phyloP scores from a whole-genome alignment of 2,113 vertebrate species.

The Gymnorhina tibicen region DNA sequence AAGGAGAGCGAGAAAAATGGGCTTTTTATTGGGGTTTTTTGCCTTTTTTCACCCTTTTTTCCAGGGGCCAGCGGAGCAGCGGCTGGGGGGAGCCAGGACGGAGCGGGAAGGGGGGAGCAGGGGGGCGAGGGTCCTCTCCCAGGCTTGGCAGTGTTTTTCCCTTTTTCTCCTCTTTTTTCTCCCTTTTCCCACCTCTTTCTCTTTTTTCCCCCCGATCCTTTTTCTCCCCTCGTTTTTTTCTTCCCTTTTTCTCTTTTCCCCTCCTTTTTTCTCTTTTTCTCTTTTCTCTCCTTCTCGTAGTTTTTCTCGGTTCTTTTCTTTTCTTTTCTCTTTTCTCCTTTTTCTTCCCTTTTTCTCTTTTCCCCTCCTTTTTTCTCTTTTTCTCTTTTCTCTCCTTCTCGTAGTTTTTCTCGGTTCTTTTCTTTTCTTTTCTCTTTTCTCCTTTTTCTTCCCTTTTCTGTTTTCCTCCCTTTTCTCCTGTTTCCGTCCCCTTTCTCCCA shows the following conservation, averaged over 20 bases:
- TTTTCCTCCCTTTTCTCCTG: background rate
- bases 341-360: too few relatives aligned
- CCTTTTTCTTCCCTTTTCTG: too few relatives aligned
- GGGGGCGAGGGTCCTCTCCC: background rate
- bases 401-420: too few relatives aligned
- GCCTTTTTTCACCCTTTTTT: background rate
- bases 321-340: background rate
- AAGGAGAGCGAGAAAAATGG: background rate
- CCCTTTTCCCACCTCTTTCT: background rate
- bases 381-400: fast-evolving
- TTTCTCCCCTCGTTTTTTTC: background rate
- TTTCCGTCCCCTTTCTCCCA: too few relatives aligned
- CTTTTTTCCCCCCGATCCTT: background rate
- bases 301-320: background rate
- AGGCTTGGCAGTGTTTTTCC: background rate
- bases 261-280: background rate
- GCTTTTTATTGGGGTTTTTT: background rate
- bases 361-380: background rate
- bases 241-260: background rate
- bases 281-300: background rate
- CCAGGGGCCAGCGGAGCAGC: background rate
- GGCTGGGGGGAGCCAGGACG: fast-evolving
- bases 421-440: background rate
- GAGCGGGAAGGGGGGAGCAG: background rate
- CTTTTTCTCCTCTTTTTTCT: background rate